Evolutionary conservation across 2,888 invertebrate species (phyloP), one percentile per base, ranked within the genome.

Genomic region (Caenorhabditis auriculariae): DNA sequence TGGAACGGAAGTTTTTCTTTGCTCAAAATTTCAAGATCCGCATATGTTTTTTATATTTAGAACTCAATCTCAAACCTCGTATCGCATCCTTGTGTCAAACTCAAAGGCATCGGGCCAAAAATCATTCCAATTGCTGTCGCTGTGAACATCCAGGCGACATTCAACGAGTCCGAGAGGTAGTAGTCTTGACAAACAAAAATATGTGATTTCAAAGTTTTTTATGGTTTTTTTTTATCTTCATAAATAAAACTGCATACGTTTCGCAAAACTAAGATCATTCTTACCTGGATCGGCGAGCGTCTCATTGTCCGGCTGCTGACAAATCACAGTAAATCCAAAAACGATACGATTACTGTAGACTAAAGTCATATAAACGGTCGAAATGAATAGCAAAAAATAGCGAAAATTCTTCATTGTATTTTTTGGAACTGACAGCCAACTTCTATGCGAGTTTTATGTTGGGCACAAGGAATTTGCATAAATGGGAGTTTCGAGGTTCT

Each of bases 101-200:
- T 61, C n/a, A 69, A 60, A 3, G 69, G 69, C n/a, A 60, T 53
- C 7, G 66, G 63, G 2, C 69, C 69, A 3, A 69, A 29, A 46
- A 61, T 62, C 66, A 66, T 69, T 53, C 69, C 69, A 44, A 69
- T 60, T 4, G 69, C 69, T 9, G 59, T 66, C 3, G 69, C 57
- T 17, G 66, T 66, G 57, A 69, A 69, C 63, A 69, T 66, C 69
- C 69, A 69, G 3, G 69, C 69, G 27, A 66, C 55, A 26, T 66
- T 69, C 19, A 60, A 46, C 6, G 55, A 35, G 19, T 69, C 59
- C 3, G 46, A 26, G 2, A 69, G 61, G 50, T 69, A 69, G 46
- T 69, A 66, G 35, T 69, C 66, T 61, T 52, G n/a, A 54, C 54
- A 12, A 7, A 19, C n/a, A 7, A 17, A 35, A 37, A 47, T 17